These are phyloP conservation scores for Euwallacea fornicatus DNA, from an alignment of 1,140 invertebrate species.

Conservation along the genomic window DNA sequence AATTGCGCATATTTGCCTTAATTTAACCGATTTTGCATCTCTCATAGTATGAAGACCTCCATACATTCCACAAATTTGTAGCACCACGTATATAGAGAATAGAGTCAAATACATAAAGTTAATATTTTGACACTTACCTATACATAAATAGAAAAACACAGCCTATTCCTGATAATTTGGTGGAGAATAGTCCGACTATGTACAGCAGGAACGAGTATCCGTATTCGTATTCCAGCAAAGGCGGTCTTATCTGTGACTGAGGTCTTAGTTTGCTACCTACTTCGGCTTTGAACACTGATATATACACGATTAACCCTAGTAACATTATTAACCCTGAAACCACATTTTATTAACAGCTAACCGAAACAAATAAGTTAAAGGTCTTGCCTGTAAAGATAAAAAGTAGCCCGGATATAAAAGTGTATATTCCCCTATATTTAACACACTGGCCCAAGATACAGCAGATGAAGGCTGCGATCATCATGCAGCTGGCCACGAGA, in stretches of 20 bases:
- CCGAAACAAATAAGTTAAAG: conserved; percentile 4
- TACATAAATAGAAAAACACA: conserved; percentile 86
- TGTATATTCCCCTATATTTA: conserved; percentile 62
- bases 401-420: conserved; percentile 70
- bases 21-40: neutral
- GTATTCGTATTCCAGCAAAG: conserved; percentile 82
- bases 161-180: conserved; percentile 80
- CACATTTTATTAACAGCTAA: conserved; percentile 11
- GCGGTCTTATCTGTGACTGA: conserved; percentile 72
- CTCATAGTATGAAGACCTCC: neutral
- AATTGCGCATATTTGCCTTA: no score
- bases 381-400: conserved; percentile 69
- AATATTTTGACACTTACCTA: conserved; percentile 40
- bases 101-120: neutral
- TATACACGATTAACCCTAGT: conserved; percentile 87
- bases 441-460: conserved; percentile 68
- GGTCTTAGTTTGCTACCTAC: conserved; percentile 82
- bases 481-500: conserved; percentile 64
- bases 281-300: conserved; percentile 89
- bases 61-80: no score
- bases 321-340: conserved; percentile 81
- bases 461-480: conserved; percentile 66
- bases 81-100: no score
- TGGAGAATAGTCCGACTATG: conserved; percentile 79
- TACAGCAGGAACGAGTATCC: conserved; percentile 86